Base-by-base conservation (phyloP, 2,888 invertebrate species). In the Petrolisthes cinctipes region DNA sequence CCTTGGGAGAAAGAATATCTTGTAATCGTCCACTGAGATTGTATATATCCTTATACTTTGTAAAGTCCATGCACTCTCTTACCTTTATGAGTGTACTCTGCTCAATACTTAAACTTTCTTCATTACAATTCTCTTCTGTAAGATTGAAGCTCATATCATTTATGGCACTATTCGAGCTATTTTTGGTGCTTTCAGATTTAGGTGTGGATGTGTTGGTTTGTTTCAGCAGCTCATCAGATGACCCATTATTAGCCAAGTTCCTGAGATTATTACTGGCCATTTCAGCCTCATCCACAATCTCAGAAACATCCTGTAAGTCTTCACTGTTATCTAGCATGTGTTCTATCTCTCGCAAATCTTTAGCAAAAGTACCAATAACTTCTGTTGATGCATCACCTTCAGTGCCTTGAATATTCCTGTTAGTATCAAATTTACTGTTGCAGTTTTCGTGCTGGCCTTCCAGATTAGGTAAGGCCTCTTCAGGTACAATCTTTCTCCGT, bases 1-100 rank as follows among this genome's bases (percentile, higher is more conserved):
- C 92, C 7, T 88, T 85, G 1, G 92, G 90, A n/a, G 91, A 91
- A 23, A 92, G 91, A 54, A 92, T 91, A 88, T 92, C 92, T 82
- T 92, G 92, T 54, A 92, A 90, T 82, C 92, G 91, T 37, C 92
- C 92, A 89, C 92, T 91, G 73, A 92, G 89, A 51, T 91, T 91
- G 90, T 92, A 92, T 14, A 92, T 90, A 89, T 92, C 92, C 82
- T 92, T 92, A 54, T 92, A 92, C 79, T 92, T 92, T 66, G 91
- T 91, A 20, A 89, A 86, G 79, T 92, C 91, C 76, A 92, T 85
- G 85, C 92, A 92, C 23, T 91, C 91, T 57, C 89, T 88, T n/a
- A 92, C 91, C 80, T 91, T 91, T 75, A 86, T 82, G 7, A 91
- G 37, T 5, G 91, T 91, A 51, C 82, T 91, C 7, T 89, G 89